These are phyloP conservation scores for Zootermopsis nevadensis DNA, from an alignment of 2,888 invertebrate species.

Conservation along the genomic window DNA sequence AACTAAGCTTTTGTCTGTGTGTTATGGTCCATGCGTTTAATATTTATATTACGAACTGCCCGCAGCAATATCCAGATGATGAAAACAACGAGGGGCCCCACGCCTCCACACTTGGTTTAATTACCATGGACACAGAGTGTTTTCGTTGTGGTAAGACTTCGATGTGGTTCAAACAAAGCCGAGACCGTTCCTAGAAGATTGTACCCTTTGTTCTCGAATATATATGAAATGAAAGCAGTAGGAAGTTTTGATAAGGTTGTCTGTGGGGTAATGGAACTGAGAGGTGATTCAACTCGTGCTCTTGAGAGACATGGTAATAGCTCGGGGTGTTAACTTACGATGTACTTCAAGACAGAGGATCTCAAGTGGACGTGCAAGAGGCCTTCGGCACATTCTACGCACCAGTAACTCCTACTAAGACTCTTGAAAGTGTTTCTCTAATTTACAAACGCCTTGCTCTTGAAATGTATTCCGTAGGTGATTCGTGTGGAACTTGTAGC, in stretches of 20 bases:
- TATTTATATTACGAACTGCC: conserved; percentile 19
- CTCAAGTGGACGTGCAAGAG: no score
- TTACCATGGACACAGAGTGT: background rate
- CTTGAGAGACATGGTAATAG: no score
- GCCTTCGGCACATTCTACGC: no score
- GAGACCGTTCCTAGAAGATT: background rate
- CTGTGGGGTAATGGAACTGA: background rate
- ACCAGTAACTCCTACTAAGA: no score
- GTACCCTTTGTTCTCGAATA: background rate
- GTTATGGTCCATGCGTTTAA: background rate
- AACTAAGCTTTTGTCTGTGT: conserved; percentile 22
- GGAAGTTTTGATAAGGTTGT: background rate
- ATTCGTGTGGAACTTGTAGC: no score
- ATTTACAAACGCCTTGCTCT: no score
- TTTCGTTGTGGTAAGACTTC: background rate
- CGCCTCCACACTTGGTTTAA: conserved; percentile 7
- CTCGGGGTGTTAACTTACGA: no score
- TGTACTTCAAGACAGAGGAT: no score
- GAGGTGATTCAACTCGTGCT: background rate
- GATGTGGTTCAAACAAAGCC: background rate
- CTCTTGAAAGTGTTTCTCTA: no score
- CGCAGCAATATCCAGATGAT: background rate
- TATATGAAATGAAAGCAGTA: conserved; percentile 2
- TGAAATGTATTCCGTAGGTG: no score
- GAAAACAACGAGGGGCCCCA: background rate